These are phyloP conservation scores for Gallinago solitaria DNA, from an alignment of 2,797 vertebrate genomes.

Conservation along the genomic window DNA sequence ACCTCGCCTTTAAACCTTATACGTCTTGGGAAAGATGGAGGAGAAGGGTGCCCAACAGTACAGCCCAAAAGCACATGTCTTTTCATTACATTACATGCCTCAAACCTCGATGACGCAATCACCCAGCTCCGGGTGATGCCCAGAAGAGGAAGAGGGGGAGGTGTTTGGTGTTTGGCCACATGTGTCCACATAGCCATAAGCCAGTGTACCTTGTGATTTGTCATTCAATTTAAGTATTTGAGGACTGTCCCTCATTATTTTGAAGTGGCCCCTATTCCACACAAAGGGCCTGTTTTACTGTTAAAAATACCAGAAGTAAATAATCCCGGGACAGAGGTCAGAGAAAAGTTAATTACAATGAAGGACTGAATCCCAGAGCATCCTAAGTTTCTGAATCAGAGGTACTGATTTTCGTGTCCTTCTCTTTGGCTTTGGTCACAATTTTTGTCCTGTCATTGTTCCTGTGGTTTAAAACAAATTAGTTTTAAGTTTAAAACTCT, in stretches of 20 bases:
- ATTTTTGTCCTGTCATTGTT: neutral
- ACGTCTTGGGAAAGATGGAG: neutral
- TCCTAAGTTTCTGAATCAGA: neutral
- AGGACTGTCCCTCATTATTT: neutral
- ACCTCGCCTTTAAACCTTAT: neutral
- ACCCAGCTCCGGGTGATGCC: neutral
- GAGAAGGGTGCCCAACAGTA: neutral
- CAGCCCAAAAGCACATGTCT: accelerated
- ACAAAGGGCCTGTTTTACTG: neutral
- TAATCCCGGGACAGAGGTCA: neutral
- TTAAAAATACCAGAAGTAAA: neutral
- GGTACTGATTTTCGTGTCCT: neutral
- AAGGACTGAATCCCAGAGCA: neutral
- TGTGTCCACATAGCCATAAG: neutral
- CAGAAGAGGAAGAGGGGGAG: neutral
- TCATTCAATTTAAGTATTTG: neutral
- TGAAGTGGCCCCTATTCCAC: neutral
- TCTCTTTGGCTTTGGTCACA: neutral
- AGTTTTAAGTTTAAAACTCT: no score
- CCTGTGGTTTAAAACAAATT: neutral
- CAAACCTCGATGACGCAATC: accelerated
- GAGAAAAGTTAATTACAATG: neutral
- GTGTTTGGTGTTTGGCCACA: neutral
- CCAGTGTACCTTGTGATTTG: neutral
- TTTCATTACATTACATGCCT: neutral